These are phyloP conservation scores for Ectobius pallidus DNA, from an alignment of 2,888 invertebrate species.

Conservation along the genomic window DNA sequence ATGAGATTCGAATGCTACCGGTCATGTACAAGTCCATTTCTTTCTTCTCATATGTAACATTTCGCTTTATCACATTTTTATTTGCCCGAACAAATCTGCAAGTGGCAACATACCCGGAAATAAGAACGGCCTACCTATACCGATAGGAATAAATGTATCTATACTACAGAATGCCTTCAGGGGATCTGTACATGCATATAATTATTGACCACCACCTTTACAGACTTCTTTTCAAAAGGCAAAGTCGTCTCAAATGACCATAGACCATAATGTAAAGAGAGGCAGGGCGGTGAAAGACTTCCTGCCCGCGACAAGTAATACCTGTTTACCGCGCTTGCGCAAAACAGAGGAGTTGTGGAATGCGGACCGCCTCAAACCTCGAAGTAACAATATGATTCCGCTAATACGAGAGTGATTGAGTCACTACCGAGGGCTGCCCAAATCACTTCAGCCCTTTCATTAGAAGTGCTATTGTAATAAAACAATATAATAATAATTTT, in stretches of 20 bases:
- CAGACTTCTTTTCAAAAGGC: not conserved
- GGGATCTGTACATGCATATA: not conserved
- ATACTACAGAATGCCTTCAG: not conserved
- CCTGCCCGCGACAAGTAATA: not conserved
- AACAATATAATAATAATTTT: no score
- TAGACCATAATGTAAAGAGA: constrained; percentile 6
- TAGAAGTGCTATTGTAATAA: no score
- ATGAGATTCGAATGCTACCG: no score
- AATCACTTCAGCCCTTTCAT: no score
- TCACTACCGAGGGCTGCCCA: not conserved
- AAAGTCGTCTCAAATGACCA: not conserved
- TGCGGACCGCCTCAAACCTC: not conserved
- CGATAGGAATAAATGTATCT: not conserved
- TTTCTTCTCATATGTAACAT: not conserved
- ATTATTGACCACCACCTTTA: not conserved
- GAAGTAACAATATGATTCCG: not conserved
- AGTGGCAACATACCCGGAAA: constrained; percentile 5
- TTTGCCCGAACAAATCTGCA: not conserved
- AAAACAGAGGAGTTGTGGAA: not conserved
- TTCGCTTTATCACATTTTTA: not conserved
- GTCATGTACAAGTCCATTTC: not conserved
- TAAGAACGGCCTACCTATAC: not conserved
- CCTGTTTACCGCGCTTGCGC: constrained; percentile 1
- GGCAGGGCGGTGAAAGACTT: not conserved
- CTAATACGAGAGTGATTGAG: not conserved